Conservation (phyloP, 2,113 vertebrate species). For the Anser cygnoides region DNA sequence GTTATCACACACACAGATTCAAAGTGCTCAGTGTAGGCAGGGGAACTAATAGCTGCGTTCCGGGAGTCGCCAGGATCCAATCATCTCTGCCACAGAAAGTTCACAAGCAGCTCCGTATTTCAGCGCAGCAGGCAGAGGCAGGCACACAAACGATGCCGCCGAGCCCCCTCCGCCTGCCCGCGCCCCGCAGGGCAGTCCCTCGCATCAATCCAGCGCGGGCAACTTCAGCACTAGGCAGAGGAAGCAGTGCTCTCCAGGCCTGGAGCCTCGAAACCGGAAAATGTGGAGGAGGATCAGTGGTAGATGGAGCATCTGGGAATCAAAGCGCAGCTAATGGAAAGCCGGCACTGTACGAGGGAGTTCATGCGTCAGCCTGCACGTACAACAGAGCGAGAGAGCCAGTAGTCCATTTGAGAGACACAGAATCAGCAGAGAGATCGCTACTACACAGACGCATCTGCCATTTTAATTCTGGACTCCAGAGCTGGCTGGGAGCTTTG, state of each 20-base stretch:
- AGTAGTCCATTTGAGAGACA: not conserved
- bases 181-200: not conserved
- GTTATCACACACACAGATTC: not conserved
- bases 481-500: slow-evolving; percentile 24
- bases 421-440: not conserved
- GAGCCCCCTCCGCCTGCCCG: not conserved
- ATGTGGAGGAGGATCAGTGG: slow-evolving; percentile 22
- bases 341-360: not conserved
- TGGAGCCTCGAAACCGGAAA: not conserved
- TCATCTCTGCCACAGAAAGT: not conserved
- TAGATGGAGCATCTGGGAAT: slow-evolving; percentile 16
- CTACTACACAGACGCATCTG: slow-evolving; percentile 8
- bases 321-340: not conserved
- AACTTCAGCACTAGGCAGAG: not conserved
- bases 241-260: not conserved
- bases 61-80: slow-evolving; percentile 17
- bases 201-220: not conserved
- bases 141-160: not conserved
- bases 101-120: not conserved
- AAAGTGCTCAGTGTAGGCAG: not conserved
- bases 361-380: not conserved
- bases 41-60: not conserved
- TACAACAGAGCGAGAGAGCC: not conserved
- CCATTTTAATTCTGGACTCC: slow-evolving; percentile 44
- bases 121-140: not conserved